Evolutionary conservation across 2,113 vertebrate genomes (phyloP).

Genomic region (Petrocephalus zakoni): DNA sequence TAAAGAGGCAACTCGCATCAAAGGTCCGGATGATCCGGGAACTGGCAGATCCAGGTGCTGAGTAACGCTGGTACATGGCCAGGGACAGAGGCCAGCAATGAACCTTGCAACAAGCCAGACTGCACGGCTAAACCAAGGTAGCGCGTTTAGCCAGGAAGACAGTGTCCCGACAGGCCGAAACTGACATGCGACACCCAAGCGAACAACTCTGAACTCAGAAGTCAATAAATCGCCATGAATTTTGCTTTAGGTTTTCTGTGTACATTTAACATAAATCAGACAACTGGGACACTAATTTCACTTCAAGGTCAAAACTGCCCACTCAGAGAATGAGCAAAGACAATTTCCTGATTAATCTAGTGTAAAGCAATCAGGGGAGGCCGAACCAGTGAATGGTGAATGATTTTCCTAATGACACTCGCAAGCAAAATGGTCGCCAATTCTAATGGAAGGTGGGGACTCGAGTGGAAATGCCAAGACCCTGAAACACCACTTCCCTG

Average conservation of each 20-base stretch:
- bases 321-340: conserved; percentile 22
- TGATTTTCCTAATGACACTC: conserved; percentile 29
- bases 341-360: conserved; percentile 41
- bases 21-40: conserved; percentile 20
- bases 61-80: background rate
- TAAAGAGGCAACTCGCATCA: conserved; percentile 16
- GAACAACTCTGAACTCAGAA: background rate
- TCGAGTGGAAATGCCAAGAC: conserved; percentile 11
- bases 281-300: conserved; percentile 15
- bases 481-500: conserved; percentile 12
- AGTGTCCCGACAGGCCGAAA: background rate
- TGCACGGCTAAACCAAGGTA: background rate
- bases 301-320: conserved; percentile 25
- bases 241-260: background rate
- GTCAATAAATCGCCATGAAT: background rate
- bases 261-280: conserved; percentile 7
- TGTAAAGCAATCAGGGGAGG: conserved; percentile 33
- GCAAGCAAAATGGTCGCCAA: conserved; percentile 26
- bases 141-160: background rate
- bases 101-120: background rate
- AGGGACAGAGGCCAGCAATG: background rate
- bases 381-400: conserved; percentile 23
- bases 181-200: background rate
- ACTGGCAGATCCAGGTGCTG: conserved; percentile 29
- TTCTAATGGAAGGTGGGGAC: conserved; percentile 7